Evolutionary conservation across 1,140 invertebrate genomes (phyloP), one percentile per base, ranked within the genome.

Genomic region (Drosophila ananassae): DNA sequence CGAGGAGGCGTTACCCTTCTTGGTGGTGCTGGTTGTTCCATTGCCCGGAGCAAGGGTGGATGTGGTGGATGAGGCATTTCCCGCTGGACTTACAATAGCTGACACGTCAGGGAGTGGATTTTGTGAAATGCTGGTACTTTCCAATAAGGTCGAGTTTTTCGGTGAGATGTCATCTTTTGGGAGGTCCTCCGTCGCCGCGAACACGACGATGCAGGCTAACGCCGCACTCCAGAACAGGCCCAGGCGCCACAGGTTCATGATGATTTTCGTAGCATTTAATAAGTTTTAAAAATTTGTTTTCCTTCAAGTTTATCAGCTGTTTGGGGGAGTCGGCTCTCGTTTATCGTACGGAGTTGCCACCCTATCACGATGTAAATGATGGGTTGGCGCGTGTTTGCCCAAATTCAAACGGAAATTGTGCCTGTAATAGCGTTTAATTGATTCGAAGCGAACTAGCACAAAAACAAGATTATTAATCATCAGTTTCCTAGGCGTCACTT

Each of bases 341-440:
- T 69, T 69, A 69, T 69, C 44, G 12, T 8, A 1, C 5, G 39
- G 41, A 12, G 10, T 37, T 69, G 66, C 66, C 63, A 69, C 34
- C 46, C 12, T 4, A n/a, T 39, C 17, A 21, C 1, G 24, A n/a
- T 30, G 21, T 8, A 3, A 12, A 7, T 12, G 1, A 9, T 6
- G 2, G 32, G 9, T 24, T 37, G 63, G 12, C 21, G 21, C 41
- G 8, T 2, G 52, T 12, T 21, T 10, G 5, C 25, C 2, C 0
- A 28, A 24, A 57, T 32, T 69, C 67, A 9, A 69, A 50, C 32
- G 32, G 51, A 69, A 68, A 69, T 68, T 78, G 63, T 81, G 57
- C 53, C 12, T 41, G 54, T 68, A 79, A 77, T 73, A 73, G 57
- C 50, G 22, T 51, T 57, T 47, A 62, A 67, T 76, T 72, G 28